Base-by-base conservation (phyloP, 2,113 vertebrate species). In the Collichthys lucidus region DNA sequence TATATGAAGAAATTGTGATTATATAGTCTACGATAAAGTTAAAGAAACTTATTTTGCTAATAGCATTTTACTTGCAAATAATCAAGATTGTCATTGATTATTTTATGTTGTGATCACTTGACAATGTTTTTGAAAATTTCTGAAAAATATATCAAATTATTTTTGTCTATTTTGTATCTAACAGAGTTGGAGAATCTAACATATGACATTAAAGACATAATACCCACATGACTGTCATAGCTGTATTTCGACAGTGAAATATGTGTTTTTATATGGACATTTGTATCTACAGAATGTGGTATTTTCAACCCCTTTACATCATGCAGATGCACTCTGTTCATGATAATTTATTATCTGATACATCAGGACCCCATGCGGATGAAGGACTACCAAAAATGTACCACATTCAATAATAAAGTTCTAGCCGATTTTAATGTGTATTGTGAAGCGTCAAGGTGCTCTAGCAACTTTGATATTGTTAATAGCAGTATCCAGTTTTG, bases 111-210 rank as follows among this genome's bases (percentile, higher is more conserved):
- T 87, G 85, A 92, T 90, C 83, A 88, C 79, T 79, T 75, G 16
- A 88, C 71, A 84, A 87, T 87, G 81, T 86, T 93, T 92, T 86
- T 83, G 69, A 57, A 86, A 88, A 82, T 93, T 87, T 89, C 82
- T 85, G 83, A 79, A 78, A 80, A 90, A 85, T 89, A 79, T 91
- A 92, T 82, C 31, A 92, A 89, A 92, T 90, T 92, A 93, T 94
- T 94, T 93, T 95, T 93, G 88, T 92, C 88, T 88, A 91, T 92
- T 94, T 94, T 94, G 84, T 92, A 92, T 90, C 84, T 79, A 88
- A 85, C 75, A 89, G 81, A 82, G 79, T 85, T 85, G 74, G 78
- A 78, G 53, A 88, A 77, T 90, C 76, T 85, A 88, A 86, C 79
- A 77, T 82, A 88, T 84, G 56, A 86, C 79, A 88, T 87, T 87